Evolutionary conservation across 2,113 vertebrate species (phyloP).

Genomic region (Alligator sinensis): DNA sequence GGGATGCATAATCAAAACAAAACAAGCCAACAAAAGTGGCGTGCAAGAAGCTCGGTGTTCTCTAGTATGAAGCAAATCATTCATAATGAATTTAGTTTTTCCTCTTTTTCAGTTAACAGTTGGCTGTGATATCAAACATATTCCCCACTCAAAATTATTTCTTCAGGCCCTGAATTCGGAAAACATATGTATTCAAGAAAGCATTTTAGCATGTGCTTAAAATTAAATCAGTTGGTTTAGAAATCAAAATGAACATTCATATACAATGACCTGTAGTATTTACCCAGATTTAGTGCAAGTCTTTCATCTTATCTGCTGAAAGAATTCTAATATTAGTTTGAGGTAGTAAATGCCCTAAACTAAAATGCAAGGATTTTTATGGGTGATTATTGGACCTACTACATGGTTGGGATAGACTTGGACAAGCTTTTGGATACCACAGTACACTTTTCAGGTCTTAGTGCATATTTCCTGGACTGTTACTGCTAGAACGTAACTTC

Average conservation of each 20-base stretch:
- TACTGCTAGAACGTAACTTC: too few species aligned
- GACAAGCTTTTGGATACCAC: too few species aligned
- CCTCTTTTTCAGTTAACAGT: background rate
- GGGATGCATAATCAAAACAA: background rate
- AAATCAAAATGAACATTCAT: background rate
- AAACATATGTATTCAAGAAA: background rate
- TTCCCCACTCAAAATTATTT: background rate
- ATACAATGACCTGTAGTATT: slow-evolving; percentile 35
- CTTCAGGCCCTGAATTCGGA: background rate
- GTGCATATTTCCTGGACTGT: too few species aligned
- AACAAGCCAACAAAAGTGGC: background rate
- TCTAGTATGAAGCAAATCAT: background rate
- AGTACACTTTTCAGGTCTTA: too few species aligned
- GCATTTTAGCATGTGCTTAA: background rate
- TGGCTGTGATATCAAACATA: background rate
- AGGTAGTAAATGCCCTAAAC: background rate
- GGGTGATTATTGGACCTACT: too few species aligned
- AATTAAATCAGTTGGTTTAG: slow-evolving; percentile 13
- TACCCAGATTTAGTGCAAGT: background rate
- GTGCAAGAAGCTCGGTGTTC: background rate
- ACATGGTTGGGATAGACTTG: too few species aligned
- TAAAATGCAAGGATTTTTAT: too few species aligned
- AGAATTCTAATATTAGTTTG: slow-evolving; percentile 23
- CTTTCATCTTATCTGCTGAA: slow-evolving; percentile 21
- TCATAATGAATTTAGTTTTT: background rate